phyloP scores from a whole-genome alignment of 1,140 invertebrate genomes.

The Tetragnatha versicolor region DNA sequence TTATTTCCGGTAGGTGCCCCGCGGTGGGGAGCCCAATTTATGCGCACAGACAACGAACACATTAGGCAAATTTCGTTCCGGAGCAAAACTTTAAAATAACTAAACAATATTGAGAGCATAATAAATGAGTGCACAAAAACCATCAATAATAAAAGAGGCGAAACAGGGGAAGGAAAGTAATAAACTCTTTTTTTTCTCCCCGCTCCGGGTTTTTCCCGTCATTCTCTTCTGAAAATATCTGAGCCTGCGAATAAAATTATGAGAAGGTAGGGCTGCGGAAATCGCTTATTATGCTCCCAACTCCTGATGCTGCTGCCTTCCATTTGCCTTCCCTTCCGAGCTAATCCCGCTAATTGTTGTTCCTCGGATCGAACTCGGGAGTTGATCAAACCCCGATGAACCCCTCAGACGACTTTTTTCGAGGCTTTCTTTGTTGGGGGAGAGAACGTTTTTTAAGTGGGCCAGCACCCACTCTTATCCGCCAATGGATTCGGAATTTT shows the following conservation, averaged over 20 bases:
- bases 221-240: conserved; percentile 38
- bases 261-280: conserved; percentile 22
- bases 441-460: too few species aligned
- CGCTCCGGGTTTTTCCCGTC: not conserved
- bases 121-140: conserved; percentile 51
- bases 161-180: conserved; percentile 38
- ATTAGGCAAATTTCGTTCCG: conserved; percentile 48
- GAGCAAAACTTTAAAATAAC: conserved; percentile 50
- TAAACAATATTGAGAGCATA: conserved; percentile 54
- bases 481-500: too few species aligned
- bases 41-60: conserved; percentile 51
- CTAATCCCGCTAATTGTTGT: too few species aligned
- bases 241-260: conserved; percentile 39
- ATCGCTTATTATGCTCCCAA: conserved; percentile 50
- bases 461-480: too few species aligned
- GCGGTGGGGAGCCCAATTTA: conserved; percentile 24
- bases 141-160: conserved; percentile 50
- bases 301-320: too few species aligned
- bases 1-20: conserved; percentile 35
- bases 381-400: too few species aligned
- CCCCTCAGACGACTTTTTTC: too few species aligned
- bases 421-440: too few species aligned
- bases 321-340: too few species aligned
- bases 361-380: too few species aligned
- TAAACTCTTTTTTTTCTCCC: conserved; percentile 36